Percentiles rank a stretch among this genome's conserved stretches.
These are phyloP conservation scores for Falco cherrug DNA, from an alignment of 2,797 vertebrate genomes.

Conservation along the genomic window DNA sequence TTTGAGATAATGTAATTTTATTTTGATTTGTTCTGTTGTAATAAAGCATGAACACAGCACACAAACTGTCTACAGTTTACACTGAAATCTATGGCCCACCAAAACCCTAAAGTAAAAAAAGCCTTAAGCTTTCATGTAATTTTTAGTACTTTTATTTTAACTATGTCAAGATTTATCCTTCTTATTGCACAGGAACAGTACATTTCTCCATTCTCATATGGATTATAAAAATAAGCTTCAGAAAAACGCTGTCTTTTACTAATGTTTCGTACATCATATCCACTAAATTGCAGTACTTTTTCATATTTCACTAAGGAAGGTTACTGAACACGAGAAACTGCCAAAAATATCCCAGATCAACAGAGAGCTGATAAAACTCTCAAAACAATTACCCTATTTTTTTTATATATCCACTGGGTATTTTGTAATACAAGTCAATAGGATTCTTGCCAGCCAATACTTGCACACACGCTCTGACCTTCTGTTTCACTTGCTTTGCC, in stretches of 20 bases:
- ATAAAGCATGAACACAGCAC: not conserved
- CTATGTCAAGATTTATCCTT: not conserved
- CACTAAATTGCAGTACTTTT: not conserved
- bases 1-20: not conserved
- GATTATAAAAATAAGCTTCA: not conserved
- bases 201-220: not conserved
- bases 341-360: conserved; percentile 46
- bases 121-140: not conserved
- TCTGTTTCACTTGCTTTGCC: not conserved
- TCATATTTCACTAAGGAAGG: not conserved
- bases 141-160: not conserved
- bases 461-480: not conserved
- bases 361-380: conserved; percentile 55
- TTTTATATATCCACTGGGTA: conserved; percentile 33
- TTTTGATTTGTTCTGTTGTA: not conserved
- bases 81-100: not conserved
- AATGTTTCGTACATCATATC: not conserved
- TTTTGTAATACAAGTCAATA: conserved; percentile 9
- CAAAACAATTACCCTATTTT: conserved; percentile 65
- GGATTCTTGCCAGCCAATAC: conserved; percentile 13
- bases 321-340: conserved; percentile 18
- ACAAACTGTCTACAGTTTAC: not conserved
- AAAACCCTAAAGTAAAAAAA: not conserved
- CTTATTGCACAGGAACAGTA: not conserved
- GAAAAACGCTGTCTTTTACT: not conserved